phyloP scores from a whole-genome alignment of 2,888 invertebrate genomes.

The Rhyacophila evoluta region DNA sequence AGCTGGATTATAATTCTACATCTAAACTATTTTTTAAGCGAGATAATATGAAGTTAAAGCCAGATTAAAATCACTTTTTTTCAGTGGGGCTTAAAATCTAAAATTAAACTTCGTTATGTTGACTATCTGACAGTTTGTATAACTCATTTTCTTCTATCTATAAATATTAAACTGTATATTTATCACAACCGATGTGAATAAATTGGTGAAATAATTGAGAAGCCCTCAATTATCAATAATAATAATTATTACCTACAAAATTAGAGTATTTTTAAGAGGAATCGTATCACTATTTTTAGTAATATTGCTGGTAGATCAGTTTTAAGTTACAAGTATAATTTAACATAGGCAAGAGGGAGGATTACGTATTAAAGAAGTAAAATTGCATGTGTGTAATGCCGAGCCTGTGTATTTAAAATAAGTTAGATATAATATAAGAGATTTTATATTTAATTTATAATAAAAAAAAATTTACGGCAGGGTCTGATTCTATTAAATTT shows the following conservation, averaged over 20 bases:
- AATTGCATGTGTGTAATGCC: neutral
- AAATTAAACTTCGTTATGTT: neutral
- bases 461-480: neutral
- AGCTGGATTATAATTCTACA: too few relatives aligned
- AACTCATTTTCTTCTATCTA: too few relatives aligned
- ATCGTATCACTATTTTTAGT: too few relatives aligned
- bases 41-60: neutral
- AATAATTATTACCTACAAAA: too few relatives aligned
- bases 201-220: too few relatives aligned
- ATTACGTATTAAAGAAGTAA: neutral
- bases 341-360: too few relatives aligned
- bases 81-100: neutral
- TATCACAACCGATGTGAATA: constrained; percentile 20
- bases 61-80: neutral
- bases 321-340: too few relatives aligned
- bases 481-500: neutral
- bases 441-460: neutral
- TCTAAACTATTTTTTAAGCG: neutral
- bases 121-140: neutral
- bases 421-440: neutral
- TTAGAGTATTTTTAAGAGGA: too few relatives aligned
- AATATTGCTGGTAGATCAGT: too few relatives aligned
- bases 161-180: neutral
- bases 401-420: constrained; percentile 5
- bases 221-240: too few relatives aligned